phyloP scores from a whole-genome alignment of 2,797 vertebrate genomes.

The Xyrichtys novacula region DNA sequence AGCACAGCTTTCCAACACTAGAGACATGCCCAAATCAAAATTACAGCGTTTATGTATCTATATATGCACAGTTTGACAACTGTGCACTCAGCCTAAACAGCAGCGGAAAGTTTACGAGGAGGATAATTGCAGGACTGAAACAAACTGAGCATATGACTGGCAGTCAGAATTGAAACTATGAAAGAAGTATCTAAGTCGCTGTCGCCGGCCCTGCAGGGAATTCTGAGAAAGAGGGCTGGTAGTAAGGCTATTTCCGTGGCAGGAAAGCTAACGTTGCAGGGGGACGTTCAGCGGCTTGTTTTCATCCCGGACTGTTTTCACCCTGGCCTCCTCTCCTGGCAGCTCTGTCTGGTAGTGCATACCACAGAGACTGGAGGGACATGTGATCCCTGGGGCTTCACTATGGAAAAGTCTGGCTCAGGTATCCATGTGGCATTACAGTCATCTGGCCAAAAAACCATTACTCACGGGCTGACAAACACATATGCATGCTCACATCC shows the following conservation, averaged over 20 bases:
- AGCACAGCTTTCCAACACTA: conserved; percentile 40
- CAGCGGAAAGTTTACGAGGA: conserved; percentile 59
- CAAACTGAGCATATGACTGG: conserved; percentile 54
- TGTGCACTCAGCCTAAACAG: conserved; percentile 55
- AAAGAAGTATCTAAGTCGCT: conserved; percentile 51
- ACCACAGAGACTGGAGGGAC: conserved; percentile 62
- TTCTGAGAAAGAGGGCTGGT: conserved; percentile 61
- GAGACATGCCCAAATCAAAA: conserved; percentile 54
- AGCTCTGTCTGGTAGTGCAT: conserved; percentile 66
- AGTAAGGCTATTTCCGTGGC: conserved; percentile 66
- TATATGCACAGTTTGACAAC: conserved; percentile 71
- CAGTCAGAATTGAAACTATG: conserved; percentile 54
- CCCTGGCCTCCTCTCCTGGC: conserved; percentile 39
- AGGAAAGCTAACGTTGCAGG: conserved; percentile 38
- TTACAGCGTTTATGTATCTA: conserved; percentile 67
- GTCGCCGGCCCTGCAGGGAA: conserved; percentile 31
- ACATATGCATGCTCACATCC: conserved; percentile 26
- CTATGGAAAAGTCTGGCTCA: conserved; percentile 73
- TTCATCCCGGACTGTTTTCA: conserved; percentile 50
- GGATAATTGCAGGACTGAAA: conserved; percentile 73
- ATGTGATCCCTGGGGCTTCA: conserved; percentile 59
- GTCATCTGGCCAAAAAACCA: conserved; percentile 72
- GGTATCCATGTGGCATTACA: conserved; percentile 67
- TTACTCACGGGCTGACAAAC: conserved; percentile 68
- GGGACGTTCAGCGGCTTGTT: conserved; percentile 52